A percentile compares a stretch with the other conserved stretches of the same genome.
Conservation (phyloP, 1,140 invertebrate species). For the Argopecten irradians region DNA sequence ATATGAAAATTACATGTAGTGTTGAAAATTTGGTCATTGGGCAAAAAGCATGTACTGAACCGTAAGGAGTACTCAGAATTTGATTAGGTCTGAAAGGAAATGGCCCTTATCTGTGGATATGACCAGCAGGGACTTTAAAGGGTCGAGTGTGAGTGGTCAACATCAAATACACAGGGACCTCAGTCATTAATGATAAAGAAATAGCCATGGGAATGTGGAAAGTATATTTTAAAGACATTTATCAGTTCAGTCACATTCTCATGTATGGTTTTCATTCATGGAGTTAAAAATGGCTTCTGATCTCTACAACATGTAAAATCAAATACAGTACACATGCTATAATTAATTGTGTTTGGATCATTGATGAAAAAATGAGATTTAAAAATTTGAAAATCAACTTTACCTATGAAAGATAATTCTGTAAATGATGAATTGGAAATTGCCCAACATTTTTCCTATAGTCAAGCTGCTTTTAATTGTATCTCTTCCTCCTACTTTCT, state of each 20-base stretch:
- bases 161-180: not conserved
- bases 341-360: too few relatives aligned
- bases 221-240: constrained; percentile 10
- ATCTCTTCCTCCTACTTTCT: too few relatives aligned
- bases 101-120: not conserved
- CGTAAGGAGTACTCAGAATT: not conserved
- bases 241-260: not conserved
- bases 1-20: constrained; percentile 1
- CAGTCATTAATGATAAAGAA: not conserved
- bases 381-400: too few relatives aligned
- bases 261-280: not conserved
- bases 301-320: not conserved
- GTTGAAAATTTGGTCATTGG: constrained; percentile 17
- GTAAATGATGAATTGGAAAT: too few relatives aligned
- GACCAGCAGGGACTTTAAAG: not conserved
- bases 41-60: not conserved
- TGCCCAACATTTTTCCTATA: too few relatives aligned
- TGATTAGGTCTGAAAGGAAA: constrained; percentile 21
- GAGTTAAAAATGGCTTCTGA: not conserved
- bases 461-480: too few relatives aligned
- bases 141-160: not conserved
- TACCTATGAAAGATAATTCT: too few relatives aligned
- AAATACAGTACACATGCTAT: too few relatives aligned
- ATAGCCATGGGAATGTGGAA: constrained; percentile 1
- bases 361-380: too few relatives aligned